Base-by-base conservation (phyloP, 2,797 vertebrate species). In the Alosa sapidissima region DNA sequence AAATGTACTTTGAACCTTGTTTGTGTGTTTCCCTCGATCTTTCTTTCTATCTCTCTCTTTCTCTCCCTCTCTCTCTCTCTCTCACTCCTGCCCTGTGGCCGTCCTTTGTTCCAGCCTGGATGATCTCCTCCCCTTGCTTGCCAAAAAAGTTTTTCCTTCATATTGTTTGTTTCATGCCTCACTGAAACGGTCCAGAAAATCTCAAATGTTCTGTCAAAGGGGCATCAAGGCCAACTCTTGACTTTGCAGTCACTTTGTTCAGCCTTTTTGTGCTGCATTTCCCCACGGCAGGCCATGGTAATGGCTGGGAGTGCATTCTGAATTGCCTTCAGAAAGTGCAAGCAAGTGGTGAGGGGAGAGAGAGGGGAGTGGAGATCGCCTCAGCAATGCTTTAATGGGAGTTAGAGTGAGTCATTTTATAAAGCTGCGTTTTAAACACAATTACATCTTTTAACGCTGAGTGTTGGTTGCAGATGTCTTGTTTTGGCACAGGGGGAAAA, bases 271-370 rank as follows among this genome's bases (percentile, higher is more conserved):
- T 41, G 1, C n/a, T 7, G 24, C 19, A 3, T 85, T 58, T 86
- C 62, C 13, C 60, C 9, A 84, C 89, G 83, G 84, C 33, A 9
- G 54, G 24, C 41, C 49, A 75, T 47, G 89, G 90, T 91, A 92
- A 93, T 92, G 87, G 87, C 33, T 83, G 45, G 81, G 85, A 87
- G 82, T 86, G 85, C 89, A 91, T 88, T 91, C 82, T 87, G 91
- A 91, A 91, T 91, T 89, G 82, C 90, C 85, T 89, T 92, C 86
- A 87, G 88, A 91, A 92, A 83, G 6, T 62, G 19, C 33, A 33
- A 36, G 62, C 10, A 6, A 21, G 24, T 65, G 62, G 54, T 55
- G 16, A 5, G 81, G 3, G 81, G 58, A 68, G 24, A 11, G 28
- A 1, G 28, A 10, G 16, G 16, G 19, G 54, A 19, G 16, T 24